Evolutionary conservation across 1,140 invertebrate species (phyloP).

Genomic region (Anoplophora glabripennis): DNA sequence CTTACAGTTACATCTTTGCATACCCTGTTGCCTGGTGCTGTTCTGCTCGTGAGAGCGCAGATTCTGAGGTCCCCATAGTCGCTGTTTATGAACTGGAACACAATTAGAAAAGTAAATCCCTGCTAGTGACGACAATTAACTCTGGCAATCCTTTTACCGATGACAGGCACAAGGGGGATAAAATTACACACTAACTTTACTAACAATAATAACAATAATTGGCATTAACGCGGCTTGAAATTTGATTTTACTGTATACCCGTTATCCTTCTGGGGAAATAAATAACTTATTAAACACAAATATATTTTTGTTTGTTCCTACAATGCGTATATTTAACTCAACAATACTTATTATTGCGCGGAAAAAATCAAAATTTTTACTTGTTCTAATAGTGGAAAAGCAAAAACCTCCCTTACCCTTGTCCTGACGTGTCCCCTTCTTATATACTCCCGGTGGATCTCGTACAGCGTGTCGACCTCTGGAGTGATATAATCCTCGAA

Average conservation of each 20-base stretch:
- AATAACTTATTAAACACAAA: too few species aligned
- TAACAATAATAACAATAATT: too few species aligned
- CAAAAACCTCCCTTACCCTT: slow-evolving; percentile 24
- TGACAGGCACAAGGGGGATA: too few species aligned
- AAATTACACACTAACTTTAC: too few species aligned
- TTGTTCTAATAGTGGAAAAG: background rate
- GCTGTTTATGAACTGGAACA: slow-evolving; percentile 32
- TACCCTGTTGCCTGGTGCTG: slow-evolving; percentile 22
- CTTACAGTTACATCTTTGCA: slow-evolving; percentile 38
- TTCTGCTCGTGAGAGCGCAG: slow-evolving; percentile 31
- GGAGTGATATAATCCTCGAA: slow-evolving; percentile 44
- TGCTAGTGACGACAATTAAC: too few species aligned
- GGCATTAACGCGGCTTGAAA: too few species aligned
- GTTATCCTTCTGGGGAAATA: too few species aligned
- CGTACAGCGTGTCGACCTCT: slow-evolving; percentile 28
- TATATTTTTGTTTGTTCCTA: too few species aligned
- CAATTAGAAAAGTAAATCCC: too few species aligned
- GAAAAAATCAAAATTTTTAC: background rate
- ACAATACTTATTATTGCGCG: background rate
- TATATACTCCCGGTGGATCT: slow-evolving; percentile 36
- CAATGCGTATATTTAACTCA: too few species aligned
- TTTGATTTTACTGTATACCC: too few species aligned
- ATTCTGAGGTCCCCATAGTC: slow-evolving; percentile 38
- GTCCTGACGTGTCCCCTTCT: slow-evolving; percentile 21
- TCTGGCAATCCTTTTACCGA: too few species aligned